Percentiles rank a stretch among this genome's conserved stretches.
Evolutionary conservation across 2,888 invertebrate genomes (phyloP).

Genomic region (Pasiphila rectangulata): DNA sequence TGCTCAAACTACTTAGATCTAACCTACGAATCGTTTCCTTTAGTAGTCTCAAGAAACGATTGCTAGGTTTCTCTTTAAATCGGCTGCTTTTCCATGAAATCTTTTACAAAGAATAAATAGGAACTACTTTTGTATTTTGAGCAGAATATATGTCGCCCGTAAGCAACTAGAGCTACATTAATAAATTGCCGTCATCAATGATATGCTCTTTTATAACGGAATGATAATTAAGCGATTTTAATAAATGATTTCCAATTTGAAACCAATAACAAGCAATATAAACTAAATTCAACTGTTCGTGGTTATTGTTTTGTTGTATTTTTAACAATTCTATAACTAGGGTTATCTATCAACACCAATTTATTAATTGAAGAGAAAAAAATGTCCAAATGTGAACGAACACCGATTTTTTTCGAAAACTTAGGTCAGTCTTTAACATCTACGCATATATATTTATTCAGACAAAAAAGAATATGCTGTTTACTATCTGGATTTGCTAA

Average conservation of each 20-base stretch:
- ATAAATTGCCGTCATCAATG: slow-evolving; percentile 54
- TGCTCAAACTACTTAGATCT: slow-evolving; percentile 34
- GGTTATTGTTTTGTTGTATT: slow-evolving; percentile 38
- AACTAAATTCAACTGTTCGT: slow-evolving; percentile 24
- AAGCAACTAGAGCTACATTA: slow-evolving; percentile 56
- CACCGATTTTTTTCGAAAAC: slow-evolving; percentile 38
- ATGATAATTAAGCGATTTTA: slow-evolving; percentile 59
- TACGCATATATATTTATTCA: slow-evolving; percentile 36
- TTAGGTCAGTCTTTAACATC: slow-evolving; percentile 53
- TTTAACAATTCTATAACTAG: slow-evolving; percentile 33
- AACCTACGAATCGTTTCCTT: too few relatives aligned
- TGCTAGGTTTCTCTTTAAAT: neutral
- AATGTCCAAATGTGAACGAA: slow-evolving; percentile 31
- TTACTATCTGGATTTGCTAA: slow-evolving; percentile 23
- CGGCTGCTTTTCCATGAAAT: neutral
- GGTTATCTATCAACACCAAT: slow-evolving; percentile 43
- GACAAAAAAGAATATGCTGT: slow-evolving; percentile 28
- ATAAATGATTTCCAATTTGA: slow-evolving; percentile 37
- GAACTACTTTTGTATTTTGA: slow-evolving; percentile 32
- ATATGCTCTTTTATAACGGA: slow-evolving; percentile 69
- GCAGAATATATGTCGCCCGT: slow-evolving; percentile 50
- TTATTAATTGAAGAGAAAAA: slow-evolving; percentile 38
- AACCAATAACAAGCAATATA: slow-evolving; percentile 53
- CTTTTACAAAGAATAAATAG: neutral
- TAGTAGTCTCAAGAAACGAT: neutral